phyloP scores from a whole-genome alignment of 2,113 vertebrate species.

The Eupsittula cactorum region DNA sequence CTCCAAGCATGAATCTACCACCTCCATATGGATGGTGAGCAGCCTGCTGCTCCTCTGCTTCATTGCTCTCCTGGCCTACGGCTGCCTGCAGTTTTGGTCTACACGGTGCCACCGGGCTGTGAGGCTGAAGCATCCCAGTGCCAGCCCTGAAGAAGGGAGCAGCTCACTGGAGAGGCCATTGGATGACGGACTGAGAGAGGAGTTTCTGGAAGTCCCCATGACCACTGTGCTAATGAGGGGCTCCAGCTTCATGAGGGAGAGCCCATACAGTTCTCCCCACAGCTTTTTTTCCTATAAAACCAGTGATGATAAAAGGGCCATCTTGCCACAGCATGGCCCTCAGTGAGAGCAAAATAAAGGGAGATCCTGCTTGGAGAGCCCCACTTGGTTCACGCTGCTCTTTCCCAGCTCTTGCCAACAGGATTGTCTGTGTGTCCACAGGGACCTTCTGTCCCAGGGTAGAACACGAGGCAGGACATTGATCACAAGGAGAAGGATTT shows the following conservation, averaged over 20 bases:
- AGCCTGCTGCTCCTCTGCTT: conserved; percentile 75
- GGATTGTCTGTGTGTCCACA: not conserved
- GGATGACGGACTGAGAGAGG: conserved; percentile 37
- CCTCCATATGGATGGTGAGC: conserved; percentile 76
- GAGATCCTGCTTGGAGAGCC: not conserved
- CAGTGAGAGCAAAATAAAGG: conserved; percentile 14
- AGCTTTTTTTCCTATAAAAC: conserved; percentile 25
- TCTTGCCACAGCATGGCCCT: not conserved
- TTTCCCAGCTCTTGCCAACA: not conserved
- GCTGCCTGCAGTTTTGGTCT: conserved; percentile 77
- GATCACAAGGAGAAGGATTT: not conserved
- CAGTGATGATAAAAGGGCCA: not conserved
- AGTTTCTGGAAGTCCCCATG: conserved; percentile 73
- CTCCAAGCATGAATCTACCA: conserved; percentile 63
- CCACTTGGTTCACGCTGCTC: not conserved
- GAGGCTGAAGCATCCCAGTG: conserved; percentile 17
- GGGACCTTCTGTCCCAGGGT: not conserved
- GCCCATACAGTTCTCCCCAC: not conserved
- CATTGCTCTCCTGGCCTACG: conserved; percentile 63
- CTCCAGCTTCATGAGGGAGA: conserved; percentile 24
- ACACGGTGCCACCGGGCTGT: conserved; percentile 47
- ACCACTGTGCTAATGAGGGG: conserved; percentile 54
- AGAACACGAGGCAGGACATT: not conserved
- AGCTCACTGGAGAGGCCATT: conserved; percentile 22
- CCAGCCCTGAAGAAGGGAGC: conserved; percentile 42